phyloP scores from a whole-genome alignment of 2,113 vertebrate species.

The Cinclus mexicanus region DNA sequence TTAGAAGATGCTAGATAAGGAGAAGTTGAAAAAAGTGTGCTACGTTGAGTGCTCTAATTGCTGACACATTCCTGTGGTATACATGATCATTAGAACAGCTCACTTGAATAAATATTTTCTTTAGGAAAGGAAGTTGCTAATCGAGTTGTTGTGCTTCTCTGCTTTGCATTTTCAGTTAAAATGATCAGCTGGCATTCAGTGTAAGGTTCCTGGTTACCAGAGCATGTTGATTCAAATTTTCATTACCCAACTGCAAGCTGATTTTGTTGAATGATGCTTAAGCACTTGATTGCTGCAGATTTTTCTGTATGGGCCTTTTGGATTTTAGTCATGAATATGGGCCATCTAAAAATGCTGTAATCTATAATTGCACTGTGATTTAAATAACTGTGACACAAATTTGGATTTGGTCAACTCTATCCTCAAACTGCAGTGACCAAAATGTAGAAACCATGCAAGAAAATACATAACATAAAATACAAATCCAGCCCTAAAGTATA shows the following conservation, averaged over 20 bases:
- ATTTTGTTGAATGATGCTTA: conserved; percentile 34
- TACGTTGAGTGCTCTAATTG: conserved; percentile 39
- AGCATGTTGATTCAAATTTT: conserved; percentile 55
- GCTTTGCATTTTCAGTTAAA: conserved; percentile 36
- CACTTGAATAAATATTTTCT: conserved; percentile 64
- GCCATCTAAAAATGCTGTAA: conserved; percentile 7
- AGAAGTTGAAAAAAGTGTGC: neutral
- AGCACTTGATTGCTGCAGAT: conserved; percentile 28
- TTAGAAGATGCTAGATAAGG: conserved; percentile 42
- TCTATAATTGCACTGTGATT: conserved; percentile 9
- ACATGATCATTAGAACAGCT: conserved; percentile 52
- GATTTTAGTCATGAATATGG: conserved; percentile 6
- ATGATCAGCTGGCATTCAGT: neutral
- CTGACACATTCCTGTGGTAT: conserved; percentile 48
- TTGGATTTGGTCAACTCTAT: conserved; percentile 15
- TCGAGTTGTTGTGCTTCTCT: conserved; percentile 50
- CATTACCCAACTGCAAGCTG: conserved; percentile 19
- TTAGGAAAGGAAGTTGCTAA: conserved; percentile 60
- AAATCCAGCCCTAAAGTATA: neutral
- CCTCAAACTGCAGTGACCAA: conserved; percentile 42
- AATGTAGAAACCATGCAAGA: conserved; percentile 33
- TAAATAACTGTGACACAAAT: conserved; percentile 26
- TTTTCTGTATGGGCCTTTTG: neutral
- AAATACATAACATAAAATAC: neutral
- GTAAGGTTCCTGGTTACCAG: conserved; percentile 38